These are phyloP conservation scores for Argyrosomus japonicus DNA, from an alignment of 2,113 vertebrate genomes.

Conservation along the genomic window DNA sequence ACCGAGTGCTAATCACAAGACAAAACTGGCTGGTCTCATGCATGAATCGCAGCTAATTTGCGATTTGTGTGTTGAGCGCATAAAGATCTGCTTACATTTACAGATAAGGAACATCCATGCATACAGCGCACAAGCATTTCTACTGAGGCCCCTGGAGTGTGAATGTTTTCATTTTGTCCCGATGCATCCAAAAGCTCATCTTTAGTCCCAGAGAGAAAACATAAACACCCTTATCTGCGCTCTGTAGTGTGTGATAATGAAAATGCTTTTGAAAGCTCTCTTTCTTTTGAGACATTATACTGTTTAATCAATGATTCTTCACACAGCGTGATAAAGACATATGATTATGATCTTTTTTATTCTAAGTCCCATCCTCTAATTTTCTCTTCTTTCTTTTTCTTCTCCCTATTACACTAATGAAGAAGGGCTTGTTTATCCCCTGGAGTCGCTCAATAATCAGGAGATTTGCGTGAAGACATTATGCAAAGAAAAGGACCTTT, in stretches of 20 bases:
- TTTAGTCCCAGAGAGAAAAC: slow-evolving; percentile 29
- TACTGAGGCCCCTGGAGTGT: slow-evolving; percentile 10
- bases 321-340: slow-evolving; percentile 55
- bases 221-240: slow-evolving; percentile 40
- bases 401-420: slow-evolving; percentile 63
- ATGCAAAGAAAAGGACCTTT: slow-evolving; percentile 66
- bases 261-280: slow-evolving; percentile 28
- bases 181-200: slow-evolving; percentile 27
- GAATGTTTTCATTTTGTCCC: slow-evolving; percentile 10
- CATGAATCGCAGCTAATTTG: slow-evolving; percentile 4
- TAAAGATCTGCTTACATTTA: slow-evolving; percentile 5
- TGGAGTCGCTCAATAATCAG: slow-evolving; percentile 38
- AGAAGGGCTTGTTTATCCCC: slow-evolving; percentile 68
- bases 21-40: slow-evolving; percentile 1
- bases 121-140: slow-evolving; percentile 27
- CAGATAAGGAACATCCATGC: slow-evolving; percentile 11
- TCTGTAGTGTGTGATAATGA: slow-evolving; percentile 46
- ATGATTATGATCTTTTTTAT: slow-evolving; percentile 69
- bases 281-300: slow-evolving; percentile 38
- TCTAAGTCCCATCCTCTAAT: slow-evolving; percentile 46
- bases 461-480: slow-evolving; percentile 66
- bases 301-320: slow-evolving; percentile 63
- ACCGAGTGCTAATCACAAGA: slow-evolving; percentile 8
- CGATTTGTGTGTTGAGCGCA: slow-evolving; percentile 16
- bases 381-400: slow-evolving; percentile 47